Evolutionary conservation across 2,888 invertebrate genomes (phyloP).

Genomic region (Suillia variegata): DNA sequence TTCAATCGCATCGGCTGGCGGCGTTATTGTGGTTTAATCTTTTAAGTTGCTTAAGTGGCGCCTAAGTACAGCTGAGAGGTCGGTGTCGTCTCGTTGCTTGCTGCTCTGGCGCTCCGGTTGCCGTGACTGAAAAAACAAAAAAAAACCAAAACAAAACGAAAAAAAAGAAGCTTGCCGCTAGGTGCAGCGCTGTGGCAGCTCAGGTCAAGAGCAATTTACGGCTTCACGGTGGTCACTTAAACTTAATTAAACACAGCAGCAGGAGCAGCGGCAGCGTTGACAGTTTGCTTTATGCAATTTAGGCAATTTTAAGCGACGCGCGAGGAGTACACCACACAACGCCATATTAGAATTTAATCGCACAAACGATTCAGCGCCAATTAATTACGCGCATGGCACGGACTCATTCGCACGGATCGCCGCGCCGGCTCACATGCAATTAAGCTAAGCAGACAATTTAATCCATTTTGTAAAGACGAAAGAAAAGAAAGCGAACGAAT

Average conservation of each 20-base stretch:
- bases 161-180: too few relatives aligned
- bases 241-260: slow-evolving; percentile 47
- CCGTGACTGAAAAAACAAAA: neutral
- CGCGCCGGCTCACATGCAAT: slow-evolving; percentile 21
- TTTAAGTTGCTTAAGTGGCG: slow-evolving; percentile 54
- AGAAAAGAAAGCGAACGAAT: too few relatives aligned
- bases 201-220: slow-evolving; percentile 12
- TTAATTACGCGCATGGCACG: too few relatives aligned
- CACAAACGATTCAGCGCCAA: slow-evolving; percentile 12
- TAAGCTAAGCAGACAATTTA: slow-evolving; percentile 18
- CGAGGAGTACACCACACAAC: neutral
- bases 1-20: slow-evolving; percentile 3
- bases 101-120: neutral
- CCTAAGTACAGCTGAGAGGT: slow-evolving; percentile 40
- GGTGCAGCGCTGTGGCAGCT: neutral
- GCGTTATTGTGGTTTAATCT: slow-evolving; percentile 34
- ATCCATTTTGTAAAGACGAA: too few relatives aligned
- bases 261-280: too few relatives aligned
- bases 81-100: too few relatives aligned
- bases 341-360: slow-evolving; percentile 13
- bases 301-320: neutral
- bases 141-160: too few relatives aligned
- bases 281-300: slow-evolving; percentile 37
- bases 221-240: slow-evolving; percentile 20
- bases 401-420: too few relatives aligned